These are phyloP conservation scores for Pangasius mekongensis DNA, from an alignment of 2,797 vertebrate genomes.

Conservation along the genomic window DNA sequence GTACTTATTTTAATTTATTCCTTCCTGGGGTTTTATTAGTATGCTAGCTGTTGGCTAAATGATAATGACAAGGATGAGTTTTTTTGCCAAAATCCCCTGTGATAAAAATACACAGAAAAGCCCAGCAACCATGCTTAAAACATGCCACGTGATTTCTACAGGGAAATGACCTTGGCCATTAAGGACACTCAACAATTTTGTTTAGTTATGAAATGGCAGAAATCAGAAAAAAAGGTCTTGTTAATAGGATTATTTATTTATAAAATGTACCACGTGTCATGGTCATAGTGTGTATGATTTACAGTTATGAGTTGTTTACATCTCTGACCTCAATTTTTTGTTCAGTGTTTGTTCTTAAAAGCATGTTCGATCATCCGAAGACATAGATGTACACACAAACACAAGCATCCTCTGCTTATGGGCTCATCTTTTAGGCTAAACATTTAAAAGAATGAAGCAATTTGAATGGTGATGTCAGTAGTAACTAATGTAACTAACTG, in stretches of 20 bases:
- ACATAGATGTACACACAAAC: background rate
- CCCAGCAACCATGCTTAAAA: constrained; percentile 55
- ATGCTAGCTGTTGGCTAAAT: constrained; percentile 66
- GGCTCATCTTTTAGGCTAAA: constrained; percentile 18
- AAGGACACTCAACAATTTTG: constrained; percentile 54
- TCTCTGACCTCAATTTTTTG: constrained; percentile 54
- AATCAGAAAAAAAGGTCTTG: constrained; percentile 51
- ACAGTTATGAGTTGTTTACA: constrained; percentile 50
- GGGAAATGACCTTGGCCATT: constrained; percentile 58
- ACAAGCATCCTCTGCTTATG: constrained; percentile 3
- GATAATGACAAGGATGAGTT: constrained; percentile 61
- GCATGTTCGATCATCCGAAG: background rate
- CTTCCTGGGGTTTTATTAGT: constrained; percentile 63
- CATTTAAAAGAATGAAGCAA: background rate
- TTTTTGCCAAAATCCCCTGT: constrained; percentile 50
- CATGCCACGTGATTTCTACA: constrained; percentile 50
- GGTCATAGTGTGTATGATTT: constrained; percentile 46
- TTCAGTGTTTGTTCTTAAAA: background rate
- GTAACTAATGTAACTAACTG: background rate
- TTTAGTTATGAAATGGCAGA: constrained; percentile 55
- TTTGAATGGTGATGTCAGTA: constrained; percentile 10
- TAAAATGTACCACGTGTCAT: constrained; percentile 42
- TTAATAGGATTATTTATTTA: constrained; percentile 50
- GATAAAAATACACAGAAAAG: constrained; percentile 57
- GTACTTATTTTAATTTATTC: constrained; percentile 63